Conservation (phyloP, 2,888 invertebrate species). For the Balanococcus diminutus region DNA sequence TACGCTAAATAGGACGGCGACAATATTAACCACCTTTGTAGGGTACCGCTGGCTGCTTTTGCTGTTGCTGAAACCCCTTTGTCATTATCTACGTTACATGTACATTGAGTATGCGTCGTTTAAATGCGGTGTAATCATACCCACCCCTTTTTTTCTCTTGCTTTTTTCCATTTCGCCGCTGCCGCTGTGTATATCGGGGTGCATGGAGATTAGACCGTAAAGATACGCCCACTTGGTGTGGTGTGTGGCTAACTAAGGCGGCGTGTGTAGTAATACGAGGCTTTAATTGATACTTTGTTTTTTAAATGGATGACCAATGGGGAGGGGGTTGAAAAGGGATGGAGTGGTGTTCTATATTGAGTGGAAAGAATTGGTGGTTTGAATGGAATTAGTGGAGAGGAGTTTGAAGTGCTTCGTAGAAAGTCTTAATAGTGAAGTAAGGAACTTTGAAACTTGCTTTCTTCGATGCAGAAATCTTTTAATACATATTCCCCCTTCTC, state of each 20-base stretch:
- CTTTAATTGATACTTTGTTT: background rate
- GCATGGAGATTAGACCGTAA: background rate
- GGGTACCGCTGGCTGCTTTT: background rate
- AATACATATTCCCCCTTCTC: too few relatives aligned
- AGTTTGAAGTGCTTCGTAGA: too few relatives aligned
- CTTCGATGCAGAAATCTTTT: too few relatives aligned
- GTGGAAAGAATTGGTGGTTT: background rate
- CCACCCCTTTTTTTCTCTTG: background rate
- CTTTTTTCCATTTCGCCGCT: background rate
- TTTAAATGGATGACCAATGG: too few relatives aligned
- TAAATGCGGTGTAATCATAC: background rate
- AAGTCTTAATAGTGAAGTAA: too few relatives aligned
- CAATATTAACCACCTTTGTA: constrained; percentile 3
- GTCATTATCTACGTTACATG: background rate
- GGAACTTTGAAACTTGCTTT: too few relatives aligned
- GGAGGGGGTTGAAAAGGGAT: too few relatives aligned
- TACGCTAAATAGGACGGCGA: background rate
- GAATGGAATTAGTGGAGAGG: too few relatives aligned
- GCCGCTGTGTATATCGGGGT: background rate
- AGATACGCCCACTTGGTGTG: background rate
- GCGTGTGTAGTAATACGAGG: background rate
- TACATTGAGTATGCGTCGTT: background rate
- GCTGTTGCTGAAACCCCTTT: background rate
- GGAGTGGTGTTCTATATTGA: too few relatives aligned
- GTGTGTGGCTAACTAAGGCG: background rate